phyloP scores from a whole-genome alignment of 2,797 vertebrate genomes.

The Phataginus tricuspis region DNA sequence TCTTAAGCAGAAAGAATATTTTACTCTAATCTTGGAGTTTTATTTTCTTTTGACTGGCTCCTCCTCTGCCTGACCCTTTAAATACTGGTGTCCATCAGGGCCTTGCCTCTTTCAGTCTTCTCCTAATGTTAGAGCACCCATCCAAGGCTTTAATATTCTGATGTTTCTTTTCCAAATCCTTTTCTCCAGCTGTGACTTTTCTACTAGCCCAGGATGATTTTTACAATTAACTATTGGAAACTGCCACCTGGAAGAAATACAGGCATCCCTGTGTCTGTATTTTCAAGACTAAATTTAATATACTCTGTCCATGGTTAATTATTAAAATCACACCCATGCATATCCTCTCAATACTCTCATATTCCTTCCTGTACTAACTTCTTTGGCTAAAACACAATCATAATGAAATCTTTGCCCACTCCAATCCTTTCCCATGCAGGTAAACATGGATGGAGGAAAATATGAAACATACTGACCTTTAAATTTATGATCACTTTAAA shows the following conservation, averaged over 20 bases:
- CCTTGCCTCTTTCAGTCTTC: background rate
- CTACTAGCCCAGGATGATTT: background rate
- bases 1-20: background rate
- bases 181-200: background rate
- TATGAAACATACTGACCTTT: background rate
- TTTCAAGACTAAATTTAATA: conserved; percentile 1
- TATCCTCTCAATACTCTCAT: background rate
- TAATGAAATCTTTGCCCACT: background rate
- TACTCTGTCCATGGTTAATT: background rate
- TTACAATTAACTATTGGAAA: background rate
- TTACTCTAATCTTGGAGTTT: background rate
- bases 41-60: background rate
- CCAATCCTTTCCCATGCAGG: background rate
- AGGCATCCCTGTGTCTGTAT: background rate
- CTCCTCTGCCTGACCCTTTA: background rate
- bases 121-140: background rate
- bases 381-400: background rate
- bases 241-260: background rate
- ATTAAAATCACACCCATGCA: background rate
- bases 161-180: background rate
- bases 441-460: background rate
- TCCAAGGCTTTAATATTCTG: background rate
- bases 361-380: background rate
- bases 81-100: background rate
- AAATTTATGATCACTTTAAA: background rate